Conservation (phyloP, 2,797 vertebrate genomes). For the Clarias fuscus region DNA sequence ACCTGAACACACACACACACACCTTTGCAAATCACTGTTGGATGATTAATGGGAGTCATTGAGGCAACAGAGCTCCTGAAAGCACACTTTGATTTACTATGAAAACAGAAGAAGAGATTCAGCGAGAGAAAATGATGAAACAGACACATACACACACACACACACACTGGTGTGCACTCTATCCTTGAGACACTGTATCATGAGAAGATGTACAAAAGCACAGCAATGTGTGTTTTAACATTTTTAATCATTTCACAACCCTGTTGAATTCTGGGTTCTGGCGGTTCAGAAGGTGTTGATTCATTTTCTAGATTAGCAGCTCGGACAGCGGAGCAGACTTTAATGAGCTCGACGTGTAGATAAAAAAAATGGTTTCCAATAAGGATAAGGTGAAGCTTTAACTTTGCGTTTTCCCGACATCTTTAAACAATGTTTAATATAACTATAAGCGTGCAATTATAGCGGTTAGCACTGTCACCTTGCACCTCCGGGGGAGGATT, state of each 20-base stretch:
- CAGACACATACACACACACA: constrained; percentile 3
- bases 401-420: too few relatives aligned
- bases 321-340: not conserved
- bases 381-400: too few relatives aligned
- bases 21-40: constrained; percentile 18
- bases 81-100: constrained; percentile 37
- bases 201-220: not conserved
- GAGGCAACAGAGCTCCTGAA: constrained; percentile 25
- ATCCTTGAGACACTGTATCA: not conserved
- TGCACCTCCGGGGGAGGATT: too few relatives aligned
- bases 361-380: too few relatives aligned
- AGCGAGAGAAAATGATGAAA: constrained; percentile 1
- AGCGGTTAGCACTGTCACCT: too few relatives aligned
- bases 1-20: constrained; percentile 19
- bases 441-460: too few relatives aligned
- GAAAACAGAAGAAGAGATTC: constrained; percentile 34
- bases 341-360: too few relatives aligned
- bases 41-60: constrained; percentile 39
- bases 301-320: not conserved
- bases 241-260: not conserved
- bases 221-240: not conserved
- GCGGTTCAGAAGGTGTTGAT: not conserved
- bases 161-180: constrained; percentile 1
- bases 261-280: not conserved
- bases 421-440: too few relatives aligned